phyloP scores from a whole-genome alignment of 2,888 invertebrate species.

The Zelleria hepariella region DNA sequence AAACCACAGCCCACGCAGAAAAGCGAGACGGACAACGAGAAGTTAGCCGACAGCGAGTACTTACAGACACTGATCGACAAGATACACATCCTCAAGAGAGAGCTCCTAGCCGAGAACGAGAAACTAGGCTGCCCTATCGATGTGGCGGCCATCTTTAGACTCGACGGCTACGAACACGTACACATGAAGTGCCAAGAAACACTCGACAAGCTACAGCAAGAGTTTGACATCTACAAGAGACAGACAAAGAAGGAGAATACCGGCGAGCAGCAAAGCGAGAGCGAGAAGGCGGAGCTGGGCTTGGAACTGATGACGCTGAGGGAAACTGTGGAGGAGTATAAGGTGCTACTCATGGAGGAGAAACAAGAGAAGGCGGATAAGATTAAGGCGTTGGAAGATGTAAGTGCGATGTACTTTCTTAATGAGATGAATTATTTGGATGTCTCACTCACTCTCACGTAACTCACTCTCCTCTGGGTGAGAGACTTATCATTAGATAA shows the following conservation, averaged over 20 bases:
- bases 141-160: constrained; percentile 65
- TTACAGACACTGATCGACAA: constrained; percentile 74
- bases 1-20: constrained; percentile 20
- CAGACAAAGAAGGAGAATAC: constrained; percentile 35
- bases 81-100: constrained; percentile 75
- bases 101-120: constrained; percentile 73
- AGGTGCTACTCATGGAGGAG: constrained; percentile 74
- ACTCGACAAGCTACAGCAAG: constrained; percentile 72
- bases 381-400: constrained; percentile 71
- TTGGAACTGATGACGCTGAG: constrained; percentile 76
- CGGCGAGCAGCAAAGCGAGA: constrained; percentile 30
- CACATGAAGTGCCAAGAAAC: constrained; percentile 77
- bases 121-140: constrained; percentile 74
- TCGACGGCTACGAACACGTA: constrained; percentile 46
- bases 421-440: background rate
- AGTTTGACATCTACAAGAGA: constrained; percentile 77
- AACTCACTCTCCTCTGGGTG: no score
- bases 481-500: no score
- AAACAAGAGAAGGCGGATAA: constrained; percentile 75
- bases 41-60: constrained; percentile 59
- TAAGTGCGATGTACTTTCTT: constrained; percentile 17
- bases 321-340: constrained; percentile 76
- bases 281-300: constrained; percentile 61
- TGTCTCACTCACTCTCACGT: no score
- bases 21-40: constrained; percentile 63